Percentiles rank a stretch among this genome's conserved stretches.
phyloP scores from a whole-genome alignment of 2,113 vertebrate species.

The Psittacara wagleri region DNA sequence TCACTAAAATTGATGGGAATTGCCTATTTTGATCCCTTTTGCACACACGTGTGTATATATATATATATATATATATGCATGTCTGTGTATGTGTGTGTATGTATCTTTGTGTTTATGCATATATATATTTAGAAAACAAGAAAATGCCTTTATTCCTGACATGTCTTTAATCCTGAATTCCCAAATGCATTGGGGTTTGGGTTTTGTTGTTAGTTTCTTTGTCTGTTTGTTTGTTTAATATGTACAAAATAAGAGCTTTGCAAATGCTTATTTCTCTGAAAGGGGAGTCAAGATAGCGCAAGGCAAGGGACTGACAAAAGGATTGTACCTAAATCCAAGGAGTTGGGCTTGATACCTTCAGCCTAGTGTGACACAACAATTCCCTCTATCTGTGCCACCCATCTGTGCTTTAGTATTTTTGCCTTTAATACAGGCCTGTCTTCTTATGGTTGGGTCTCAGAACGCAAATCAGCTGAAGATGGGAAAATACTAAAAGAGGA shows the following conservation, averaged over 20 bases:
- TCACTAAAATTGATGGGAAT: neutral
- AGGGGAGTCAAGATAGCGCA: neutral
- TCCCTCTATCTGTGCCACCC: slow-evolving; percentile 29
- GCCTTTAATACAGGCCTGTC: neutral
- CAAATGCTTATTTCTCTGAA: neutral
- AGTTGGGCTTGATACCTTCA: slow-evolving; percentile 30
- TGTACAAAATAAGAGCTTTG: slow-evolving; percentile 16
- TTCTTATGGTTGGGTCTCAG: neutral
- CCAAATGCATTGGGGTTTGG: neutral
- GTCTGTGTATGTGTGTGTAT: neutral
- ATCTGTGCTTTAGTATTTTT: slow-evolving; percentile 23
- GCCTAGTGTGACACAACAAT: neutral
- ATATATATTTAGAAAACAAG: neutral
- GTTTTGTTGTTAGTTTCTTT: neutral
- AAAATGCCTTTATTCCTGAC: neutral
- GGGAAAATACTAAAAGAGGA: neutral
- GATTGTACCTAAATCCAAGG: slow-evolving; percentile 19
- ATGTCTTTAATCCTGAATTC: neutral
- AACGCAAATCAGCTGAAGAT: neutral
- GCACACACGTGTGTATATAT: rapidly evolving
- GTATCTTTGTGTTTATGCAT: neutral
- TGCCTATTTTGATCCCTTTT: neutral
- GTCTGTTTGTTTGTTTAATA: neutral
- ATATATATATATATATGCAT: neutral
- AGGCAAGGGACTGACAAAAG: neutral